phyloP scores from a whole-genome alignment of 2,797 vertebrate genomes.

The Anguilla megastoma region DNA sequence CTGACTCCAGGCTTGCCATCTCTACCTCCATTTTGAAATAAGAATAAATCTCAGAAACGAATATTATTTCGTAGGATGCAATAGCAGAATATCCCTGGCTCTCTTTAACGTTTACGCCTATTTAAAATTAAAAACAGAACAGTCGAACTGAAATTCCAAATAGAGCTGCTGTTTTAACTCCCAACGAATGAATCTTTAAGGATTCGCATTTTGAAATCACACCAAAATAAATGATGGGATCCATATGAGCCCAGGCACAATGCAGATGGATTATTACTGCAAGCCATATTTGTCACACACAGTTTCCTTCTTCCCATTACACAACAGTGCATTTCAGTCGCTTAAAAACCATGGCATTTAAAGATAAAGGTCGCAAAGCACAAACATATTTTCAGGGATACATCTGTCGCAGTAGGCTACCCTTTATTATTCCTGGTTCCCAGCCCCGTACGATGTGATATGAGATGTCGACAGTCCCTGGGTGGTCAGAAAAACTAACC shows the following conservation, averaged over 20 bases:
- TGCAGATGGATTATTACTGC: slow-evolving; percentile 7
- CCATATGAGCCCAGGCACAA: background rate
- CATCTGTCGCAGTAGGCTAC: slow-evolving; percentile 55
- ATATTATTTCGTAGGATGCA: background rate
- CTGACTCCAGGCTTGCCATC: slow-evolving; percentile 41
- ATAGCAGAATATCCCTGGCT: background rate
- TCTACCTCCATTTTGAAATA: slow-evolving; percentile 64
- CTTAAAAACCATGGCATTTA: background rate
- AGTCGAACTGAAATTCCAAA: background rate
- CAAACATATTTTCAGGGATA: background rate
- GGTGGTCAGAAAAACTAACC: slow-evolving; percentile 52
- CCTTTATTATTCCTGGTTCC: slow-evolving; percentile 16
- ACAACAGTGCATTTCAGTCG: slow-evolving; percentile 52
- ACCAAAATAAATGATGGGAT: background rate
- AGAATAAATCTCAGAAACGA: background rate
- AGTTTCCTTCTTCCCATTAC: slow-evolving; percentile 2
- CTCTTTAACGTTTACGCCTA: background rate
- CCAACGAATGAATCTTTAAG: background rate
- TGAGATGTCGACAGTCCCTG: slow-evolving; percentile 53
- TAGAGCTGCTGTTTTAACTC: background rate
- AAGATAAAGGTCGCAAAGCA: background rate
- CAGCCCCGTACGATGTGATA: slow-evolving; percentile 30
- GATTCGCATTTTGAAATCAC: background rate
- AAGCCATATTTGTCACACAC: background rate
- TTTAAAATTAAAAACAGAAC: background rate